Evolutionary conservation across 2,888 invertebrate species (phyloP), one percentile per base, ranked within the genome.

Genomic region (Stramonita haemastoma): DNA sequence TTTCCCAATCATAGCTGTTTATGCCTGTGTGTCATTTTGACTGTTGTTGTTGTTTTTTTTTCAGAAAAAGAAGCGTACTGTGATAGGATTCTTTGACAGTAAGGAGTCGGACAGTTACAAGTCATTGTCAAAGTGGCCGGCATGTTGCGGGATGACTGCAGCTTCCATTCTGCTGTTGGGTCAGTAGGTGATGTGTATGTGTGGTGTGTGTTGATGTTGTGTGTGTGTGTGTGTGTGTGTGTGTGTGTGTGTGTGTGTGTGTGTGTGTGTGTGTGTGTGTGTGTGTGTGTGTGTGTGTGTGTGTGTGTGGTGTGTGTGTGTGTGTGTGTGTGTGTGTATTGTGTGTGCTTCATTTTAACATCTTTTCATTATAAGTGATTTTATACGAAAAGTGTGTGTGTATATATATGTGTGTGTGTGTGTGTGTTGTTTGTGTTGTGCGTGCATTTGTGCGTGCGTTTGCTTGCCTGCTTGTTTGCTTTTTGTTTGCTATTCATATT

Each of bases 91-190:
- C 96, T 98, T 99, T 96, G 98, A 98, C 6, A 92, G 92, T 86
- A 94, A 95, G 86, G 92, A 94, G 17, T 92, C 94, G 11, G 93
- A 93, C 11, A 92, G 91, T 77, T 96, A 94, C 92, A 92, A 91
- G 73, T 92, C 92, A 57, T 96, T 92, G 87, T 91, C 73, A 95
- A 95, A 91, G 93, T 95, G 13, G 95, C 99, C 0, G 97, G 97
- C 13, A 98, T 98, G 95, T 97, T 99, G 17, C 98, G 99, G 95
- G 98, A 99, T 95, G 99, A 99, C 95, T 99, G 99, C 95, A 97
- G 98, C 91, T 99, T 99, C 95, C 98, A 98, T 96, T 98, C 97
- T 94, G 98, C 98, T 0, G 98, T 98, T 96, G 99, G 98, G 96
- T 96, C 95, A 94, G 94, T 92, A 26, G 34, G 19, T 32, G 26